Evolutionary conservation across 2,888 invertebrate genomes (phyloP), one percentile per base, ranked within the genome.

Genomic region (Lamproptera curius): DNA sequence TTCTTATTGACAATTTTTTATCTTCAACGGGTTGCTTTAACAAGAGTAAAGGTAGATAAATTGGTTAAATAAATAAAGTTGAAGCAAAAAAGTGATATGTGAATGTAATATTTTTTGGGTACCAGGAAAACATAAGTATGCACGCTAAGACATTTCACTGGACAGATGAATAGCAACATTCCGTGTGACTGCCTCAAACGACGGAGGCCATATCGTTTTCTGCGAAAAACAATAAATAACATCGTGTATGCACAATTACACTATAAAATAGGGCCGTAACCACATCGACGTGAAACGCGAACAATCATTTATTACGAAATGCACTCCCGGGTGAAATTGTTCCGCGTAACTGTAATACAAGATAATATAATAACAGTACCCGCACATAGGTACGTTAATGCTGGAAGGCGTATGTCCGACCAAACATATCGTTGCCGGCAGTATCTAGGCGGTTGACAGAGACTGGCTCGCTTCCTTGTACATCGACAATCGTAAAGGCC

Each of bases 351-450:
- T 53, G 58, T 55, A 55, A 39, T 50, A 49, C 54, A 42, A 50
- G 42, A 61, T 52, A 59, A 65, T 64, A 63, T 63, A 64, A 65
- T 76, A 79, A 74, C 79, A 68, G 79, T 73, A 74, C 69, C 48
- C 53, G 59, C 63, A 73, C 73, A 75, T 71, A 76, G 67, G 57
- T 60, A 63, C 63, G 63, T 64, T 73, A 73, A 74, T 76, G 72
- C 69, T 62, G 62, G 66, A 65, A 78, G 77, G 75, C 77, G 76
- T 78, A 70, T 75, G 78, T 77, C 79, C 70, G 75, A 76, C 68
- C 67, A 67, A 76, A 77, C 76, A 77, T 78, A 76, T 77, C 70
- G 70, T 67, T 67, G 55, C 55, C 57, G 60, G 70, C 64, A 58
- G 62, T 70, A 70, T 67, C 70, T 65, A 50, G 55, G 58, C 54